A percentile compares a stretch with the other conserved stretches of the same genome.
Evolutionary conservation across 1,140 invertebrate species (phyloP).

Genomic region (Danaus melanippus): DNA sequence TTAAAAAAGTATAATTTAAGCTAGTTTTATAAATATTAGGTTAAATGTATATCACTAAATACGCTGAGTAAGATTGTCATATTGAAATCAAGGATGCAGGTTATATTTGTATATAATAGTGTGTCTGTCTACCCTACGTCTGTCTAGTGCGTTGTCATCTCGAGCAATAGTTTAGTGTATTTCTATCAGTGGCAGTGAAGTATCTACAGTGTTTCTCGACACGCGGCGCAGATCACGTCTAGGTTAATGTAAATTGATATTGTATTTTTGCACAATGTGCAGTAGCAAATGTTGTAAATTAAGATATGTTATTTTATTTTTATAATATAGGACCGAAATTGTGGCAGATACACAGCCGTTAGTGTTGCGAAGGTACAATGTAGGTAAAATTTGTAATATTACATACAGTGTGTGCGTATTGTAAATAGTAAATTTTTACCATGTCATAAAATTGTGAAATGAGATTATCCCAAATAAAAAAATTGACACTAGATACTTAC

Average conservation of each 20-base stretch:
- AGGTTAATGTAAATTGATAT: conserved; percentile 30
- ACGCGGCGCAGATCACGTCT: conserved; percentile 11
- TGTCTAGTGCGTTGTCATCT: background rate
- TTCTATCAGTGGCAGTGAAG: too few species aligned
- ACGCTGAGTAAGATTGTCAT: conserved; percentile 17
- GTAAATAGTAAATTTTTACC: conserved; percentile 70
- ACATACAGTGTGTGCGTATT: conserved; percentile 52
- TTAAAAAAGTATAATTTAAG: conserved; percentile 15
- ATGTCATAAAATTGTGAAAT: conserved; percentile 65
- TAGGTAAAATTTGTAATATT: conserved; percentile 57
- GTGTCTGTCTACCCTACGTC: background rate
- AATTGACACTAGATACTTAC: conserved; percentile 51
- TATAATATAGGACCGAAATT: conserved; percentile 52
- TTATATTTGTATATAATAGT: conserved; percentile 17
- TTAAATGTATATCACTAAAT: conserved; percentile 19
- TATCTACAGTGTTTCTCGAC: background rate
- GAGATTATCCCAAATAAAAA: conserved; percentile 69
- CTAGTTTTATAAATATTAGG: conserved; percentile 15
- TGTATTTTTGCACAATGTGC: conserved; percentile 58
- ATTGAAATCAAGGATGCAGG: conserved; percentile 14
- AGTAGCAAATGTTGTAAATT: conserved; percentile 62
- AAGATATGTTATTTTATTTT: conserved; percentile 68
- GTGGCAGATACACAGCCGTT: conserved; percentile 36
- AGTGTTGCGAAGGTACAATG: conserved; percentile 62
- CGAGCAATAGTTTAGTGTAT: conserved; percentile 11